A percentile compares a stretch with the other conserved stretches of the same genome.
phyloP scores from a whole-genome alignment of 2,888 invertebrate species.

The Phortica magna region DNA sequence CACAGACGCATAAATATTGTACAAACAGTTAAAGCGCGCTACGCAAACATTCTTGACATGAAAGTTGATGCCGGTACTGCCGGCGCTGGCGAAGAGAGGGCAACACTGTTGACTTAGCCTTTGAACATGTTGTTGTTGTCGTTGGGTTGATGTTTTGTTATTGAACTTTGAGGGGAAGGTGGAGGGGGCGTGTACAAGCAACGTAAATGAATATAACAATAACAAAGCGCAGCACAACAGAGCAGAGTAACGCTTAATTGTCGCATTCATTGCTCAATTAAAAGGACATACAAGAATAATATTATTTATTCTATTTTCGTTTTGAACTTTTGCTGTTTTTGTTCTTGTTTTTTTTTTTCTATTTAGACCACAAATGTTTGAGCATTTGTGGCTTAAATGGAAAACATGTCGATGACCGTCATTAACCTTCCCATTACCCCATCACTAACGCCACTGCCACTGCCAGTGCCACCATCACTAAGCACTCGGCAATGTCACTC shows the following conservation, averaged over 20 bases:
- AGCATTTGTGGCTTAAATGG: conserved; percentile 35
- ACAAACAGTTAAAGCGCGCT: conserved; percentile 39
- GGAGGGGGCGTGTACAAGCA: neutral
- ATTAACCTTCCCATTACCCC: too few relatives aligned
- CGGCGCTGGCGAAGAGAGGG: neutral
- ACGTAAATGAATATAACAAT: neutral
- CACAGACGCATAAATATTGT: conserved; percentile 6
- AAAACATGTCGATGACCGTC: conserved; percentile 31
- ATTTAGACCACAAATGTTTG: conserved; percentile 11
- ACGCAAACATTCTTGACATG: conserved; percentile 56
- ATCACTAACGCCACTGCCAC: too few relatives aligned
- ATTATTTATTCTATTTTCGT: conserved; percentile 1
- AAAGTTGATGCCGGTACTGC: neutral
- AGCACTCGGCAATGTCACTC: too few relatives aligned
- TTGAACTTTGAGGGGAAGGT: neutral
- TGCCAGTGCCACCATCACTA: too few relatives aligned
- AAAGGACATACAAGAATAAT: neutral
- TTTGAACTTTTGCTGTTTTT: conserved; percentile 32
- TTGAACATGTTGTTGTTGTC: too few relatives aligned
- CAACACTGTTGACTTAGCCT: neutral
- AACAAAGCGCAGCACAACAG: conserved; percentile 13
- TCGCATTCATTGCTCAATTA: neutral
- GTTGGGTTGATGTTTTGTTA: neutral
- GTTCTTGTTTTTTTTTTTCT: neutral
- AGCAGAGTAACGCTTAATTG: neutral